These are phyloP conservation scores for Ormia ochracea DNA, from an alignment of 2,888 invertebrate species.

Conservation along the genomic window DNA sequence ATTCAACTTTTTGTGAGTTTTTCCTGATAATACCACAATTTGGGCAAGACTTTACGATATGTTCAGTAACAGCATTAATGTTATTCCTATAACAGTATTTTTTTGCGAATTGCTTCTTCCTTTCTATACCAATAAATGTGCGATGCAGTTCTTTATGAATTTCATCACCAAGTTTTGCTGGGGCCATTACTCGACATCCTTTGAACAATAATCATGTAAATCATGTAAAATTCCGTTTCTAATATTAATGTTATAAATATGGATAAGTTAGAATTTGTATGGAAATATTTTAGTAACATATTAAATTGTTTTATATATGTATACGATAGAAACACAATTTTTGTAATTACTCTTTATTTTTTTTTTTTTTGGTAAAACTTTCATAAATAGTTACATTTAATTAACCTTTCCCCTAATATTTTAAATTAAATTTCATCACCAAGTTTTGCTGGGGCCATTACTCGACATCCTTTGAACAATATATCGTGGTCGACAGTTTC, in stretches of 20 bases:
- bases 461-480: slow-evolving; percentile 31
- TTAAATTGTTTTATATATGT: neutral
- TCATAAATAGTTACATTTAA: neutral
- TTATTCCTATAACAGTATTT: neutral
- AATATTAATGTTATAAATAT: neutral
- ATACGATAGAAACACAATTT: slow-evolving; percentile 33
- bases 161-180: neutral
- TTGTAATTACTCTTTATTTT: slow-evolving; percentile 3
- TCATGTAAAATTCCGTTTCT: too few relatives aligned
- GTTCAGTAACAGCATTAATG: slow-evolving; percentile 48
- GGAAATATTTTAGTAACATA: neutral
- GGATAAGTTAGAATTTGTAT: neutral
- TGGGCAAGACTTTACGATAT: neutral
- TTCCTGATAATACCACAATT: neutral
- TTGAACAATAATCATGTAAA: slow-evolving; percentile 30
- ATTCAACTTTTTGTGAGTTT: slow-evolving; percentile 11
- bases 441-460: neutral
- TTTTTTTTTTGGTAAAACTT: neutral
- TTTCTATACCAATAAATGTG: neutral
- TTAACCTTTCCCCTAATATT: slow-evolving; percentile 11
- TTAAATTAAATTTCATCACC: neutral
- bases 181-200: slow-evolving; percentile 20
- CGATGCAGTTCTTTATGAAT: slow-evolving; percentile 21
- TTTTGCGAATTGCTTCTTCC: slow-evolving; percentile 1
- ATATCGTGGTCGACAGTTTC: slow-evolving; percentile 34